Evolutionary conservation across 2,113 vertebrate species (phyloP).

Genomic region (Anhinga rufa): DNA sequence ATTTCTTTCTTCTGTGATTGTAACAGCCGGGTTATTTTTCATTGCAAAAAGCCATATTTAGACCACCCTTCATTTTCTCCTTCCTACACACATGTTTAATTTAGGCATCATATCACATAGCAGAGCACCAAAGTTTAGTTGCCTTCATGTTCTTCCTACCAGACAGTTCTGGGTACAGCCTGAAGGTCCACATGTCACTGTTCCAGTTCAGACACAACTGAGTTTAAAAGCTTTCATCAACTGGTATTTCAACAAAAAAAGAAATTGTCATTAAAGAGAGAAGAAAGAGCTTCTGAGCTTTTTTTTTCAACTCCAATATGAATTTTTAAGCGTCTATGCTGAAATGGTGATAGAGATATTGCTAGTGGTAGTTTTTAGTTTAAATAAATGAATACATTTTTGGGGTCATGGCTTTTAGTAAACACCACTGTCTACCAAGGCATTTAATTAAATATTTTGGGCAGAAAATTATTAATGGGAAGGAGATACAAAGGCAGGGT

Average conservation of each 20-base stretch:
- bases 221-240: neutral
- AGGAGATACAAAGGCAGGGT: neutral
- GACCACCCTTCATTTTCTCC: neutral
- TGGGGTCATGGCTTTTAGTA: neutral
- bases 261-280: neutral
- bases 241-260: neutral
- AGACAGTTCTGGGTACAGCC: neutral
- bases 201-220: neutral
- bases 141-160: neutral
- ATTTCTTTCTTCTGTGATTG: neutral
- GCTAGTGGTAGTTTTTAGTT: neutral
- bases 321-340: neutral
- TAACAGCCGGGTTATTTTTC: neutral
- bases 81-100: neutral
- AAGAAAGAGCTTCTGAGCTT: neutral
- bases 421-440: neutral
- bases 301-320: neutral
- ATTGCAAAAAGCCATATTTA: neutral
- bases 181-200: neutral
- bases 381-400: neutral
- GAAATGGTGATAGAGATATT: neutral
- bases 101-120: neutral
- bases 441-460: neutral
- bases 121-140: neutral
- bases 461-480: neutral